Percentiles rank a stretch among this genome's conserved stretches.
These are phyloP conservation scores for Caenorhabditis sp. DNA, from an alignment of 2,888 invertebrate genomes.

Conservation along the genomic window DNA sequence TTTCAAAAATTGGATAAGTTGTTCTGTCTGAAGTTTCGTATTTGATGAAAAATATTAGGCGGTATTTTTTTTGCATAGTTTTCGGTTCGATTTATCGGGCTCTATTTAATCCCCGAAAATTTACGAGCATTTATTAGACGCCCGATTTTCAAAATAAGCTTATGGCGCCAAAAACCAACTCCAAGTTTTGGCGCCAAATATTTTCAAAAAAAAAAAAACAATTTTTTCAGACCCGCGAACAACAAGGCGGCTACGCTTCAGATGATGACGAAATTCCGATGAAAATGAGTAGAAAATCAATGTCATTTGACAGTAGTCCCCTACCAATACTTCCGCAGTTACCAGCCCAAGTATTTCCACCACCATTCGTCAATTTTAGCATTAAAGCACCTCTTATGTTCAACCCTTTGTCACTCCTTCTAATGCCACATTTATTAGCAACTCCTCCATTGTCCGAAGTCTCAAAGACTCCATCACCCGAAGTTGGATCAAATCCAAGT, in stretches of 20 bases:
- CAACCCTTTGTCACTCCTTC: slow-evolving; percentile 41
- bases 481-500: slow-evolving; percentile 1
- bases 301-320: slow-evolving; percentile 10
- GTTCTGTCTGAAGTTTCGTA: too few relatives aligned
- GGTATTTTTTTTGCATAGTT: too few relatives aligned
- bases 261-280: slow-evolving; percentile 21
- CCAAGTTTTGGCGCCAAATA: background rate
- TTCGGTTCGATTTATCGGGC: too few relatives aligned
- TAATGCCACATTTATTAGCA: slow-evolving; percentile 43
- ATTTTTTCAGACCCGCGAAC: slow-evolving; percentile 28
- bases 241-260: slow-evolving; percentile 17
- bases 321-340: slow-evolving; percentile 17
- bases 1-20: background rate
- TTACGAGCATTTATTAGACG: too few relatives aligned
- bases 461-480: slow-evolving; percentile 34
- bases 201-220: background rate
- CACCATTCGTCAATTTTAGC: slow-evolving; percentile 24
- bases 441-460: slow-evolving; percentile 19
- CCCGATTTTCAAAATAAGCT: too few relatives aligned
- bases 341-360: slow-evolving; percentile 8
- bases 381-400: slow-evolving; percentile 11
- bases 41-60: too few relatives aligned
- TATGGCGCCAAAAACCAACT: background rate
- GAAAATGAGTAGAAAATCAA: slow-evolving; percentile 21
- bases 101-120: too few relatives aligned